Conservation (phyloP, 2,888 invertebrate species). For the Tanypteryx hageni region DNA sequence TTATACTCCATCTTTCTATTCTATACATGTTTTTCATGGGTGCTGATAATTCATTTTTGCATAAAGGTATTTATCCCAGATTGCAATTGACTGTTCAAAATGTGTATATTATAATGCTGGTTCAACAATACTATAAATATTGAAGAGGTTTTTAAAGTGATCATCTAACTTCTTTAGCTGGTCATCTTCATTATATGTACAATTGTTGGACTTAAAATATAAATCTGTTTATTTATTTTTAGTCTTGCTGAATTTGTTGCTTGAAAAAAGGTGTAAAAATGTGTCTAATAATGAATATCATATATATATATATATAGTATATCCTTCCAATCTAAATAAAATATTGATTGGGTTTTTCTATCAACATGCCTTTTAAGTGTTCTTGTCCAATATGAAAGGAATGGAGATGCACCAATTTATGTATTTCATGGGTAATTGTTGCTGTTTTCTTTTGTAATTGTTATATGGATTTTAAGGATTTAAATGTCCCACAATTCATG, state of each 20-base stretch:
- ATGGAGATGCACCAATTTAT: not conserved
- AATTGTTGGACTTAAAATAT: not conserved
- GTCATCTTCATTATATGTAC: not conserved
- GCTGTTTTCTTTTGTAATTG: not conserved
- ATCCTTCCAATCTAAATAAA: not conserved
- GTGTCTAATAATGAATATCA: not conserved
- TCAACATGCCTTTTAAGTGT: constrained; percentile 12
- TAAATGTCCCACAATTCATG: not conserved
- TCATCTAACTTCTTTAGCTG: not conserved
- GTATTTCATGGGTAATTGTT: not conserved
- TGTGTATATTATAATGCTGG: not conserved
- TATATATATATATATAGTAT: not conserved
- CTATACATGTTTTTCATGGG: not conserved
- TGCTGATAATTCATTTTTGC: constrained; percentile 16
- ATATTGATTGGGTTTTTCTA: constrained; percentile 14
- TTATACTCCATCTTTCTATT: constrained; percentile 33
- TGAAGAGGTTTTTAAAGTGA: not conserved
- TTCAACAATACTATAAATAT: not conserved
- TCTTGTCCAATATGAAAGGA: not conserved
- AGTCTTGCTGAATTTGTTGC: not conserved
- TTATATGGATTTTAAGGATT: constrained; percentile 5
- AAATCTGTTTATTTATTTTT: constrained; percentile 1
- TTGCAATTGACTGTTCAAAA: not conserved
- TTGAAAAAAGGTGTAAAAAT: constrained; percentile 6
- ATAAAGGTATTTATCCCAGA: not conserved